Evolutionary conservation across 1,140 invertebrate species (phyloP).

Genomic region (Eulimnadia texana): DNA sequence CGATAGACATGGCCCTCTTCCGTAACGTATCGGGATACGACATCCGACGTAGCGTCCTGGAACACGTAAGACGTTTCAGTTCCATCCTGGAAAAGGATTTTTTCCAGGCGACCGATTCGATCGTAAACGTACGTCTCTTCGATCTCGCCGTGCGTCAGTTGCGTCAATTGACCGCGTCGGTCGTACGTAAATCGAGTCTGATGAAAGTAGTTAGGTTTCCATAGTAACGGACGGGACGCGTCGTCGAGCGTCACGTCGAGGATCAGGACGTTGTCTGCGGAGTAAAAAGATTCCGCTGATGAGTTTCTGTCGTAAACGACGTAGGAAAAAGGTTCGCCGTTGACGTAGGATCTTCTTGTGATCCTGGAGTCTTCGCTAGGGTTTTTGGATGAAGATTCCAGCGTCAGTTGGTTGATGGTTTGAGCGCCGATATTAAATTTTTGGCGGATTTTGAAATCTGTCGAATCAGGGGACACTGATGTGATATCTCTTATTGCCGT

Average conservation of each 20-base stretch:
- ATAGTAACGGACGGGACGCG: constrained; percentile 70
- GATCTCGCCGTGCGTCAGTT: constrained; percentile 85
- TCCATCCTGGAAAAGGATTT: constrained; percentile 74
- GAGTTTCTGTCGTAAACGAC: constrained; percentile 82
- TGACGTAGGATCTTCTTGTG: constrained; percentile 38
- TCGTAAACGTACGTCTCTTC: constrained; percentile 78
- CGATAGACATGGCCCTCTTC: constrained; percentile 81
- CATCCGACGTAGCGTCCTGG: constrained; percentile 68
- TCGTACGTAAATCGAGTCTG: constrained; percentile 85
- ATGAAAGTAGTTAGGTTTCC: constrained; percentile 65
- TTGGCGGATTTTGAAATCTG: constrained; percentile 77
- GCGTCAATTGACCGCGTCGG: constrained; percentile 68
- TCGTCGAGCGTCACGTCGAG: constrained; percentile 83
- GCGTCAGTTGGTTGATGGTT: constrained; percentile 82
- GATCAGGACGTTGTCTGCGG: constrained; percentile 66
- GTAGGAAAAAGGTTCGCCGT: constrained; percentile 78
- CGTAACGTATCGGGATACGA: constrained; percentile 80
- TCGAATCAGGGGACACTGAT: too few species aligned
- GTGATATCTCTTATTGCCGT: too few species aligned
- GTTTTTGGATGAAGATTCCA: too few species aligned
- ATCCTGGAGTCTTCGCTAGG: constrained; percentile 68
- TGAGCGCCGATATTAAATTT: constrained; percentile 74
- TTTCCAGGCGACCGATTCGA: constrained; percentile 62
- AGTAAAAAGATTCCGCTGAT: constrained; percentile 73
- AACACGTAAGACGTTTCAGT: constrained; percentile 73